Conservation (phyloP, 2,888 invertebrate genomes). For the Pristionchus maxplancki region DNA sequence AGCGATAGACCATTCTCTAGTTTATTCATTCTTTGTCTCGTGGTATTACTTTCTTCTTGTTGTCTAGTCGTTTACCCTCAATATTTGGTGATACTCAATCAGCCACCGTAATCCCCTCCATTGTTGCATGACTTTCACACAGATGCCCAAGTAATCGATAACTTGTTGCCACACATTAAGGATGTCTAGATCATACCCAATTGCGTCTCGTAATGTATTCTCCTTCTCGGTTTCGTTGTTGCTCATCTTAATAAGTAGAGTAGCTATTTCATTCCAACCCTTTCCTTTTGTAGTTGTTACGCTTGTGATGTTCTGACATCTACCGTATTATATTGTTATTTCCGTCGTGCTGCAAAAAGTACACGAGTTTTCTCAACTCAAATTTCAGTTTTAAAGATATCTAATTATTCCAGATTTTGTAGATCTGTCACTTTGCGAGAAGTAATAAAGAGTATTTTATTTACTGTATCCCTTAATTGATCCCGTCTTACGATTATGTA, state of each 20-base stretch:
- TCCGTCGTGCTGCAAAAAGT: slow-evolving; percentile 5
- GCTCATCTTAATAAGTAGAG: not conserved
- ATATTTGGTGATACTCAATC: slow-evolving; percentile 10
- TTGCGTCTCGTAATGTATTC: not conserved
- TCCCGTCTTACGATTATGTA: too few relatives aligned
- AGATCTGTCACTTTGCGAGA: not conserved
- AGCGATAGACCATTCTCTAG: not conserved
- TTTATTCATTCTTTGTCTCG: slow-evolving; percentile 8
- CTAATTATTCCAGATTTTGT: not conserved
- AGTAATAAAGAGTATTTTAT: not conserved
- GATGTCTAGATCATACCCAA: not conserved
- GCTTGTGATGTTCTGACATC: too few relatives aligned
- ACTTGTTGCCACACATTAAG: slow-evolving; percentile 15
- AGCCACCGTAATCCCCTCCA: not conserved
- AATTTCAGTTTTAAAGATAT: slow-evolving; percentile 9
- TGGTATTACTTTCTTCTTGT: not conserved
- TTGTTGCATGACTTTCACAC: slow-evolving; percentile 21
- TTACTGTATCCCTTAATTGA: too few relatives aligned
- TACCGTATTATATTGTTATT: not conserved
- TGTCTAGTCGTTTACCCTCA: slow-evolving; percentile 25
- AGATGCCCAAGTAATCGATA: slow-evolving; percentile 23
- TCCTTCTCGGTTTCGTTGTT: not conserved
- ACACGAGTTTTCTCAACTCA: not conserved
- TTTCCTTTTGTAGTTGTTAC: not conserved
- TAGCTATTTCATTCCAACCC: not conserved